Evolutionary conservation across 2,113 vertebrate species (phyloP).

Genomic region (Chaenogobius annularis): DNA sequence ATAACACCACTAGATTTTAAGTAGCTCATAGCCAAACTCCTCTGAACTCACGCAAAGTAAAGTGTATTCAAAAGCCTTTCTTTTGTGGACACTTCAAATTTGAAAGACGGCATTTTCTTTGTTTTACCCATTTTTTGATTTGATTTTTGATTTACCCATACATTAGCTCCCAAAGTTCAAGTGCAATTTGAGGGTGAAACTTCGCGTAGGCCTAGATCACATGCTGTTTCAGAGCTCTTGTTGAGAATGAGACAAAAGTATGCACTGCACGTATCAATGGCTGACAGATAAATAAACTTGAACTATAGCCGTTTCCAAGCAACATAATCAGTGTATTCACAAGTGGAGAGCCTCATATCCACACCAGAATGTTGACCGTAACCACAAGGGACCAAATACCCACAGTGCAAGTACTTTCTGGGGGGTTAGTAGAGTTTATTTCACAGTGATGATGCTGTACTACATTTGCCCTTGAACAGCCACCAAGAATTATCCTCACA

Average conservation of each 20-base stretch:
- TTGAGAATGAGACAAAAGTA: background rate
- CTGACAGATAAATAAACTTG: conserved; percentile 13
- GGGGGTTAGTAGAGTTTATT: background rate
- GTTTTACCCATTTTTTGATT: no score
- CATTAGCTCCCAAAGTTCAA: conserved; percentile 39
- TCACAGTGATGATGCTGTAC: conserved; percentile 1
- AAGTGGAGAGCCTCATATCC: background rate
- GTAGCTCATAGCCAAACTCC: background rate
- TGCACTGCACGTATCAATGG: background rate
- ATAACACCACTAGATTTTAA: background rate
- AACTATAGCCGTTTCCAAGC: conserved; percentile 32
- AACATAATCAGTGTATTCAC: conserved; percentile 15
- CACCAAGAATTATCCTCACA: conserved; percentile 10
- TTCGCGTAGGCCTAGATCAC: conserved; percentile 20
- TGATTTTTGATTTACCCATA: background rate
- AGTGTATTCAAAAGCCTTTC: background rate
- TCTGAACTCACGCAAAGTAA: background rate
- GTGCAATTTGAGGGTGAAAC: conserved; percentile 38
- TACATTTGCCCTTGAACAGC: conserved; percentile 28
- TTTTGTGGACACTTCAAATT: background rate
- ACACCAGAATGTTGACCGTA: background rate
- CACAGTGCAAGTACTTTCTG: background rate
- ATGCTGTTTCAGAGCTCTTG: conserved; percentile 34
- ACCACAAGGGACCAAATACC: background rate
- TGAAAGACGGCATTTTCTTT: conserved; percentile 1